Evolutionary conservation across 92 coral and sea anemone genomes (phyloP).

Genomic region (Palythoa heliodiscus): DNA sequence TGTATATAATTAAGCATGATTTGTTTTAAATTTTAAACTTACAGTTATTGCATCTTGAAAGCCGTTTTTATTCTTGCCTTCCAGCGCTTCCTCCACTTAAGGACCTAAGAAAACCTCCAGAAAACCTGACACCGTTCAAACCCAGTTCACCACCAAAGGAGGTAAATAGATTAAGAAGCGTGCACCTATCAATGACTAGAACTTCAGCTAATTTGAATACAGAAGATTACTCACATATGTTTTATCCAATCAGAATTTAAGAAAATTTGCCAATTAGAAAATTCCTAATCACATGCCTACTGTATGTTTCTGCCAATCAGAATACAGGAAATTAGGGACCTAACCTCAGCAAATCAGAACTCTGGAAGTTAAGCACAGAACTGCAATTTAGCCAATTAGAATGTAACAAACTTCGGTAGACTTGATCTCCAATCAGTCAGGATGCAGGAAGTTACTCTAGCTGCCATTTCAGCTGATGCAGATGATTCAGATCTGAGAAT

Average conservation of each 20-base stretch:
- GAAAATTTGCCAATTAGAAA: not conserved
- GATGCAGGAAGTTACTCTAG: not conserved
- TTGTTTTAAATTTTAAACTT: too few relatives aligned
- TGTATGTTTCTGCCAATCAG: too few relatives aligned
- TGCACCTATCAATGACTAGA: not conserved
- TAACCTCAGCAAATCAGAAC: too few relatives aligned
- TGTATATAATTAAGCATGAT: too few relatives aligned
- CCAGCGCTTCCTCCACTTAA: constrained; percentile 94
- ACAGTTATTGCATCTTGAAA: not conserved
- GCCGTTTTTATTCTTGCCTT: not conserved
- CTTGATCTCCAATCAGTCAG: not conserved
- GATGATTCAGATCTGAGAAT: not conserved
- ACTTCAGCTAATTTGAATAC: not conserved
- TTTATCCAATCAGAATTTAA: too few relatives aligned
- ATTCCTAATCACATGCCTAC: too few relatives aligned
- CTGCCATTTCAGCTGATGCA: not conserved
- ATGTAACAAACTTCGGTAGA: not conserved
- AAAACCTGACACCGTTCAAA: constrained; percentile 84
- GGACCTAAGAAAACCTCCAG: constrained; percentile 68
- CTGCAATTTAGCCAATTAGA: not conserved
- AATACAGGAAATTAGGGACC: too few relatives aligned
- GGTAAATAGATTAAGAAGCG: constrained; percentile 43
- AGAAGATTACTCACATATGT: not conserved
- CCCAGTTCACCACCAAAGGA: constrained; percentile 97
- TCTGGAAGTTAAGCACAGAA: not conserved